A percentile compares a stretch with the other conserved stretches of the same genome.
Evolutionary conservation across 2,113 vertebrate genomes (phyloP).

Genomic region (Ginglymostoma cirratum): DNA sequence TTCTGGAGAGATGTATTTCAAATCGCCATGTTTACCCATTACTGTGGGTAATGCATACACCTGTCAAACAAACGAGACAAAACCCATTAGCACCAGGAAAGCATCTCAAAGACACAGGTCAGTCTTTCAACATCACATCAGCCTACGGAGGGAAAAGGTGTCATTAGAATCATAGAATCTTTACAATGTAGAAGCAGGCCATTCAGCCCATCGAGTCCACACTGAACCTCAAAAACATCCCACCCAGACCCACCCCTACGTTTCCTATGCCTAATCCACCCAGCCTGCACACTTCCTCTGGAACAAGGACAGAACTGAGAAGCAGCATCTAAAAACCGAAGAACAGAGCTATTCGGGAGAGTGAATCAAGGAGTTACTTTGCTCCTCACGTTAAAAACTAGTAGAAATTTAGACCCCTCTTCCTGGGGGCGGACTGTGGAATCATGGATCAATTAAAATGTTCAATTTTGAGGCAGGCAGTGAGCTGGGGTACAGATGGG

Average conservation of each 20-base stretch:
- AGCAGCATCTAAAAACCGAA: neutral
- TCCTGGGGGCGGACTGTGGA: neutral
- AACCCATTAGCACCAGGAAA: neutral
- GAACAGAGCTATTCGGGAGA: neutral
- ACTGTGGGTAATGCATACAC: conserved; percentile 53
- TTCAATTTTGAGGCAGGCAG: neutral
- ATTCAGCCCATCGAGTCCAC: too few species aligned
- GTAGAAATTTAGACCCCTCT: neutral
- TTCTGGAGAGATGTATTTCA: conserved; percentile 57
- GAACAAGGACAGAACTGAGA: neutral
- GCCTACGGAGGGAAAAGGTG: neutral
- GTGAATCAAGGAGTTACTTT: neutral
- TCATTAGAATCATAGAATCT: too few species aligned
- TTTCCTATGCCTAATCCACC: too few species aligned
- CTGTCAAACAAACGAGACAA: conserved; percentile 45
- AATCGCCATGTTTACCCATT: conserved; percentile 56
- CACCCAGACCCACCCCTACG: neutral
- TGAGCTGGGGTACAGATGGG: neutral
- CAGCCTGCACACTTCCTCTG: neutral
- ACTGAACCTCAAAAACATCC: too few species aligned
- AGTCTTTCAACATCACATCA: neutral
- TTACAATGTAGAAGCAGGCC: too few species aligned
- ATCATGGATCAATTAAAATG: neutral
- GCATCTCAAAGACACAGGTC: neutral
- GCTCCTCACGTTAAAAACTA: neutral